Evolutionary conservation across 2,888 invertebrate genomes (phyloP).

Genomic region (Malacosoma neustria): DNA sequence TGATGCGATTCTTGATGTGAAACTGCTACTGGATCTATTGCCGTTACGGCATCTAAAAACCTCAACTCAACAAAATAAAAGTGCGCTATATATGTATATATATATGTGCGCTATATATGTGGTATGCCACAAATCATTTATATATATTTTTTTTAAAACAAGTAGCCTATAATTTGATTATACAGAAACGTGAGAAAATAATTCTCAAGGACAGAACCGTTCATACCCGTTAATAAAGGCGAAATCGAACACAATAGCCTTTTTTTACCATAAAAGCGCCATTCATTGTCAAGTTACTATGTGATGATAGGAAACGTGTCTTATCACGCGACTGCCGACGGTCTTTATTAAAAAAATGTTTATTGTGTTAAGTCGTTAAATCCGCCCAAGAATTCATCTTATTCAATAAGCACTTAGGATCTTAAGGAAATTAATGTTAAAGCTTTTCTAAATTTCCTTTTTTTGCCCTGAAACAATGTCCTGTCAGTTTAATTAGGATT

Average conservation of each 20-base stretch:
- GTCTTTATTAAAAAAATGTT: conserved; percentile 28
- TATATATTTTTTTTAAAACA: too few relatives aligned
- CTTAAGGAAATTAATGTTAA: too few relatives aligned
- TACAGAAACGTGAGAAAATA: neutral
- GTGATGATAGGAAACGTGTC: conserved; percentile 71
- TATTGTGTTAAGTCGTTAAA: conserved; percentile 9
- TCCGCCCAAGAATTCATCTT: neutral
- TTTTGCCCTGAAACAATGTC: too few relatives aligned
- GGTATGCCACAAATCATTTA: too few relatives aligned
- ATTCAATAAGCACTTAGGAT: neutral
- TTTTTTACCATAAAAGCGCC: conserved; percentile 37
- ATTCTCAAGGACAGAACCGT: neutral
- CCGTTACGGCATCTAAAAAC: too few relatives aligned
- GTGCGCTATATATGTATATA: too few relatives aligned
- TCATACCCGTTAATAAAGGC: neutral
- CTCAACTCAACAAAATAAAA: too few relatives aligned
- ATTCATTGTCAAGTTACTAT: conserved; percentile 35
- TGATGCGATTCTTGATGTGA: too few relatives aligned
- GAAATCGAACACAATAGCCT: conserved; percentile 5
- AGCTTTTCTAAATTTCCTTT: too few relatives aligned
- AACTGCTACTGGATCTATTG: too few relatives aligned
- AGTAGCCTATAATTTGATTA: neutral
- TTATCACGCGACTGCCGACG: conserved; percentile 49
- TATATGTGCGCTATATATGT: too few relatives aligned
- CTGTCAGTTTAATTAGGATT: too few relatives aligned